phyloP scores from a whole-genome alignment of 2,797 vertebrate species.

The Spinibarbus caldwelli region DNA sequence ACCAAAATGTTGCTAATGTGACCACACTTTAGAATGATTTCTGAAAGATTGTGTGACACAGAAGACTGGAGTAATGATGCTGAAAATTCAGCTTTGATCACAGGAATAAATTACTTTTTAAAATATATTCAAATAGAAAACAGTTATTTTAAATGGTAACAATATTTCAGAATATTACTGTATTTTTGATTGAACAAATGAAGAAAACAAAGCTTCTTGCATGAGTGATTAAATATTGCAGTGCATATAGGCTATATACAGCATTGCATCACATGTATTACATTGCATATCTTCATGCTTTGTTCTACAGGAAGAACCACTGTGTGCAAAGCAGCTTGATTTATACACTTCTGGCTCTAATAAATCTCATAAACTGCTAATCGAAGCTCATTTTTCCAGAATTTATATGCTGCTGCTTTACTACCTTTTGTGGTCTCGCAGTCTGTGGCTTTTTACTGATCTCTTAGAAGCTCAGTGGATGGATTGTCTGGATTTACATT shows the following conservation, averaged over 20 bases:
- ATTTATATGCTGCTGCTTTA: constrained; percentile 57
- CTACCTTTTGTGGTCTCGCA: constrained; percentile 47
- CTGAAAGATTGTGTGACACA: background rate
- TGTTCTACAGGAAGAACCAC: background rate
- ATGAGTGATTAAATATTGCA: background rate
- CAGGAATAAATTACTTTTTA: background rate
- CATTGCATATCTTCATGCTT: background rate
- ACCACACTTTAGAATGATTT: background rate
- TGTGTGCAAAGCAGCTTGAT: background rate
- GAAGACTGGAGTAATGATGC: background rate
- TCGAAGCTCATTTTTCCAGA: constrained; percentile 61
- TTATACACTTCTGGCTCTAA: constrained; percentile 11
- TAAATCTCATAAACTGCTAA: constrained; percentile 48
- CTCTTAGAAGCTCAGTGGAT: constrained; percentile 70
- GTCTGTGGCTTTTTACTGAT: constrained; percentile 66
- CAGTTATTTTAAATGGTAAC: background rate
- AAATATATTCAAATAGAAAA: no score
- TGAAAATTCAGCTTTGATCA: background rate
- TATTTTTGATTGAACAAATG: background rate
- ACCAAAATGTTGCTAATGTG: background rate
- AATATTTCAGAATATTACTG: background rate
- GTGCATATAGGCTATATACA: no score
- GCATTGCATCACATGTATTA: background rate
- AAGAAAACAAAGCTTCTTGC: background rate
- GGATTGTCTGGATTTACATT: constrained; percentile 75